Percentiles rank a stretch among this genome's conserved stretches.
These are phyloP conservation scores for Acarapis woodi DNA, from an alignment of 1,140 invertebrate genomes.

Conservation along the genomic window DNA sequence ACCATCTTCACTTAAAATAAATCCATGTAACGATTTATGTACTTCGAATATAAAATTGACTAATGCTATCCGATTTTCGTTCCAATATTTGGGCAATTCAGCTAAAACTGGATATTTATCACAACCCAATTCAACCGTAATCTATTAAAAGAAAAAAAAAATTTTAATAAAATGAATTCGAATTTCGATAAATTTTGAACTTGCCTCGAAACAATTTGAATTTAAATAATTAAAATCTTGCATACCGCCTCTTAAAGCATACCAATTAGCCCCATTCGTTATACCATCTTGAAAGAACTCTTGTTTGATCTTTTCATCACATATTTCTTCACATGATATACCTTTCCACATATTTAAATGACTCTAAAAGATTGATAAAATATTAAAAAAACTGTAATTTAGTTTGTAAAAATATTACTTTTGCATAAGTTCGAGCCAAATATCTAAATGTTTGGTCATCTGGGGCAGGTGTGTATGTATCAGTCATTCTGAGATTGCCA, in stretches of 20 bases:
- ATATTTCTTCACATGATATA: slow-evolving; percentile 27
- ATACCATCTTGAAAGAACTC: slow-evolving; percentile 51
- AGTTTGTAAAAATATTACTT: slow-evolving; percentile 20
- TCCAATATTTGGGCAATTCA: slow-evolving; percentile 51
- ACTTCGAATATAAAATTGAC: slow-evolving; percentile 64
- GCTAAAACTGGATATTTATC: slow-evolving; percentile 49
- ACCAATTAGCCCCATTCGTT: slow-evolving; percentile 76
- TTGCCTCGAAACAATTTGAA: slow-evolving; percentile 74
- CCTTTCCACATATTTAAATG: slow-evolving; percentile 54
- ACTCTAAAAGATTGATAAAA: slow-evolving; percentile 22
- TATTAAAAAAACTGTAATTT: slow-evolving; percentile 8
- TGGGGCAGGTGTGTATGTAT: slow-evolving; percentile 26
- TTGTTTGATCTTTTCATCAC: slow-evolving; percentile 13
- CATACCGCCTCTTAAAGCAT: slow-evolving; percentile 46
- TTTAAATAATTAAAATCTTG: slow-evolving; percentile 92
- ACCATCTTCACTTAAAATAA: slow-evolving; percentile 43
- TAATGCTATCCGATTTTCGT: slow-evolving; percentile 55
- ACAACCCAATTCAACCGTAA: slow-evolving; percentile 73
- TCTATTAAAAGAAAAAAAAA: too few species aligned
- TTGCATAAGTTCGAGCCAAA: slow-evolving; percentile 47
- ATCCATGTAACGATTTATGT: slow-evolving; percentile 56
- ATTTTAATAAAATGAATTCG: too few species aligned
- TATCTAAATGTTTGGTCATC: slow-evolving; percentile 58
- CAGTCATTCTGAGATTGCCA: slow-evolving; percentile 23
- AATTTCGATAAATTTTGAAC: too few species aligned